A percentile compares a stretch with the other conserved stretches of the same genome.
These are phyloP conservation scores for Rhizomys pruinosus DNA, from an alignment of 2,113 vertebrate species.

Conservation along the genomic window DNA sequence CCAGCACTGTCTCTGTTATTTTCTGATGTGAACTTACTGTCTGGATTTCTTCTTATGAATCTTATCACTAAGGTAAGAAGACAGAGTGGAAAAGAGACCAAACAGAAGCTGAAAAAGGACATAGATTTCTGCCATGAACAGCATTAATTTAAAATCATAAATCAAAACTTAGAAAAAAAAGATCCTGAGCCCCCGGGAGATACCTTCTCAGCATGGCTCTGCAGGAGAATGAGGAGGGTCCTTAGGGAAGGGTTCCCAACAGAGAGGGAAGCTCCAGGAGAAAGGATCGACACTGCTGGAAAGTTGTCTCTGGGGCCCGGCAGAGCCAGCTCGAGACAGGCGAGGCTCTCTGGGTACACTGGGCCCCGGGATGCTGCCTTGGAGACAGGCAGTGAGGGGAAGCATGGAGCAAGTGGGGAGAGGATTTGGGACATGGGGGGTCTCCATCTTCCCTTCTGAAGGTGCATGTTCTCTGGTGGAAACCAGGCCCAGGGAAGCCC, in stretches of 20 bases:
- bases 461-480: background rate
- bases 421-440: rapidly evolving
- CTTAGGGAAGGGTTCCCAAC: background rate
- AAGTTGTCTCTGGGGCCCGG: background rate
- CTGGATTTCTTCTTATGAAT: conserved; percentile 21
- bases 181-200: rapidly evolving
- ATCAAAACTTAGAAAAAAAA: background rate
- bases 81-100: background rate
- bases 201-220: rapidly evolving
- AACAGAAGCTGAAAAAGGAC: background rate
- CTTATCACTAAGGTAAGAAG: background rate
- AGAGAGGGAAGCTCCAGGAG: background rate
- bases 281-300: too few species aligned
- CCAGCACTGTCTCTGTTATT: rapidly evolving
- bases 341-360: too few species aligned
- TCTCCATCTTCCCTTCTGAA: background rate
- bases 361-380: rapidly evolving
- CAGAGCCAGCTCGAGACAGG: rapidly evolving
- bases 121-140: background rate
- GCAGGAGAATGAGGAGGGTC: background rate
- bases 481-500: background rate
- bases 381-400: rapidly evolving
- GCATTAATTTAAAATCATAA: background rate
- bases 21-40: background rate
- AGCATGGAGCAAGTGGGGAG: rapidly evolving